phyloP scores from a whole-genome alignment of 2,113 vertebrate species.

The Ciconia maguari region DNA sequence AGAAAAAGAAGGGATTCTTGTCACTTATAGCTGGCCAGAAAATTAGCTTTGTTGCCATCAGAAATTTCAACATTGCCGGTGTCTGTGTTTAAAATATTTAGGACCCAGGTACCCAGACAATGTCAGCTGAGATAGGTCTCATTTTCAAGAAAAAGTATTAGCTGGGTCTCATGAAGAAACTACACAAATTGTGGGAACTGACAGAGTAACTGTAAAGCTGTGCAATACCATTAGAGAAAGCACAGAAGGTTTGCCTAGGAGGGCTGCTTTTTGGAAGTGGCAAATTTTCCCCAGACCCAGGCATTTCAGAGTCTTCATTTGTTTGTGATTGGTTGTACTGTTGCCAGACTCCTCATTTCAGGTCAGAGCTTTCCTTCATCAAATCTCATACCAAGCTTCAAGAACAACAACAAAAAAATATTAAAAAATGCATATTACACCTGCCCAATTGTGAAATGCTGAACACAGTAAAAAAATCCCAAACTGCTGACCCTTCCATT shows the following conservation, averaged over 20 bases:
- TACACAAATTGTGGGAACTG: not conserved
- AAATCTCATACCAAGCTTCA: not conserved
- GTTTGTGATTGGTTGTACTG: not conserved
- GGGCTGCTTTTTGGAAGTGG: not conserved
- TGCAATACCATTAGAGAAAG: not conserved
- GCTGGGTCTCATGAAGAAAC: not conserved
- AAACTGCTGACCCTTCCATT: not conserved
- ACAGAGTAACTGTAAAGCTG: not conserved
- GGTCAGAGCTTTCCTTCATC: not conserved
- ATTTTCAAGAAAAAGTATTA: not conserved
- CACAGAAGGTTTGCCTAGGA: not conserved
- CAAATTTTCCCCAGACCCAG: not conserved
- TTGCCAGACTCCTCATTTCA: not conserved
- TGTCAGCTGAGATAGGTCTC: not conserved
- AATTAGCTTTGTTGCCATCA: not conserved
- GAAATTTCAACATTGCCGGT: not conserved
- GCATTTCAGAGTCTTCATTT: not conserved
- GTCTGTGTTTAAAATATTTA: not conserved
- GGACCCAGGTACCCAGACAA: not conserved
- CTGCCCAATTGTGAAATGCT: not conserved
- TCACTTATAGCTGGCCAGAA: not conserved
- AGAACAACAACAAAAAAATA: not conserved
- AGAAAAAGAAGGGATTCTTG: not conserved
- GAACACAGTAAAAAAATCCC: accelerated
- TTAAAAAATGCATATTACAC: not conserved